phyloP scores from a whole-genome alignment of 1,140 invertebrate species.

The Pantala flavescens region DNA sequence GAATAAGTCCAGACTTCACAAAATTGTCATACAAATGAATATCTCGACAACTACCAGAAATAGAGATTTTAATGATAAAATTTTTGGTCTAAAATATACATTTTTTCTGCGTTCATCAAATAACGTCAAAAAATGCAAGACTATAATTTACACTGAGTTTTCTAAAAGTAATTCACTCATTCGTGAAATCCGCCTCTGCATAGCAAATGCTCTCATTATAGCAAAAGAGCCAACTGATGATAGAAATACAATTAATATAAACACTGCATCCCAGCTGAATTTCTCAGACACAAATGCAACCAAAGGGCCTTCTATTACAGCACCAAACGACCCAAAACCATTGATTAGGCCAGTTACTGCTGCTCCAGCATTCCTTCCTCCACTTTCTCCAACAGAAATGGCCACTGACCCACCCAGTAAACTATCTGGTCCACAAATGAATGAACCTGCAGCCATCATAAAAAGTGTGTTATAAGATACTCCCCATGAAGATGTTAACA shows the following conservation, averaged over 20 bases:
- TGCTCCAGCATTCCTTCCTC: slow-evolving; percentile 36
- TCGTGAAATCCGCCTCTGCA: slow-evolving; percentile 18
- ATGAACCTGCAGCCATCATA: slow-evolving; percentile 38
- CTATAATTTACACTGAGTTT: neutral
- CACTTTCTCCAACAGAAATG: slow-evolving; percentile 37
- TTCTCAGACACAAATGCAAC: slow-evolving; percentile 35
- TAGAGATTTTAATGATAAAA: too few species aligned
- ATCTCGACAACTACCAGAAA: too few species aligned
- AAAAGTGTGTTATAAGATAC: slow-evolving; percentile 35
- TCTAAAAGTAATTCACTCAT: neutral
- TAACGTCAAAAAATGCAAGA: neutral
- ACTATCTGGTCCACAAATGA: slow-evolving; percentile 43
- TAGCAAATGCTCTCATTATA: slow-evolving; percentile 29
- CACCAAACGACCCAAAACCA: slow-evolving; percentile 42
- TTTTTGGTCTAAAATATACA: too few species aligned
- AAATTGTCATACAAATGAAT: too few species aligned
- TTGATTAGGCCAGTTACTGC: slow-evolving; percentile 40
- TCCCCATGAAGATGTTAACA: slow-evolving; percentile 36
- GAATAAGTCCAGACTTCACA: too few species aligned
- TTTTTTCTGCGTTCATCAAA: too few species aligned
- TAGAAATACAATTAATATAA: slow-evolving; percentile 38
- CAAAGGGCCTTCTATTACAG: slow-evolving; percentile 41
- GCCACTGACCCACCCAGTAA: slow-evolving; percentile 40
- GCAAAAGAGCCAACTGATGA: slow-evolving; percentile 32
- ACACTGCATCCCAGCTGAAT: slow-evolving; percentile 42